Evolutionary conservation across 2,888 invertebrate genomes (phyloP).

Genomic region (Hanleya hanleyi): DNA sequence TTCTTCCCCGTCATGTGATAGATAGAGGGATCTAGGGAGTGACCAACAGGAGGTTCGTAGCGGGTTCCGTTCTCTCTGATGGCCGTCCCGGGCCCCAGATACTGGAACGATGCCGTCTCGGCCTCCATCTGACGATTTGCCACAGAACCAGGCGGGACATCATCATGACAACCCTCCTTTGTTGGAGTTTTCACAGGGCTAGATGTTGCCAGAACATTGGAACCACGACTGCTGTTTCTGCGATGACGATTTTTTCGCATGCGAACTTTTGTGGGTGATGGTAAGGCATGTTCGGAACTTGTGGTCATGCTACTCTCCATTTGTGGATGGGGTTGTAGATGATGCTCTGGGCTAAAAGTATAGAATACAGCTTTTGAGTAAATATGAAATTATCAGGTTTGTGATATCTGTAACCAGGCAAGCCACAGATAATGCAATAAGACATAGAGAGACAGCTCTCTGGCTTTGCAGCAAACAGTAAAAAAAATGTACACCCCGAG

Average conservation of each 20-base stretch:
- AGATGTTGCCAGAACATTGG: conserved; percentile 54
- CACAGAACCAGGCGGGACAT: conserved; percentile 43
- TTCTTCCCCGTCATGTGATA: conserved; percentile 40
- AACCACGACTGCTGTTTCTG: conserved; percentile 69
- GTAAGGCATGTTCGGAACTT: conserved; percentile 60
- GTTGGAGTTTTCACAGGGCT: conserved; percentile 62
- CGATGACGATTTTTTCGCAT: conserved; percentile 70
- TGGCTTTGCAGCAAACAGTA: too few relatives aligned
- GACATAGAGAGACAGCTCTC: too few relatives aligned
- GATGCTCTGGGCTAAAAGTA: background rate
- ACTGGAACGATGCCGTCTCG: conserved; percentile 56
- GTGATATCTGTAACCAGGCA: too few relatives aligned
- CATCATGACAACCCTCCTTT: conserved; percentile 58
- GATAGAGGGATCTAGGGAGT: conserved; percentile 10
- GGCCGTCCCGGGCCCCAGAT: conserved; percentile 62
- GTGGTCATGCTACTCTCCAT: conserved; percentile 55
- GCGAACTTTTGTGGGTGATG: conserved; percentile 63
- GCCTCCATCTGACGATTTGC: conserved; percentile 48
- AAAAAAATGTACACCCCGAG: too few relatives aligned
- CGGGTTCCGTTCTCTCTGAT: conserved; percentile 51
- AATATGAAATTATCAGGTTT: background rate
- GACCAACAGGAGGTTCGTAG: conserved; percentile 11
- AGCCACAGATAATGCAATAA: too few relatives aligned
- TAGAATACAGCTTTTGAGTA: background rate
- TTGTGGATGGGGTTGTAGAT: conserved; percentile 30